Conservation (phyloP, 2,797 vertebrate genomes). For the Hozukius guyotensis region DNA sequence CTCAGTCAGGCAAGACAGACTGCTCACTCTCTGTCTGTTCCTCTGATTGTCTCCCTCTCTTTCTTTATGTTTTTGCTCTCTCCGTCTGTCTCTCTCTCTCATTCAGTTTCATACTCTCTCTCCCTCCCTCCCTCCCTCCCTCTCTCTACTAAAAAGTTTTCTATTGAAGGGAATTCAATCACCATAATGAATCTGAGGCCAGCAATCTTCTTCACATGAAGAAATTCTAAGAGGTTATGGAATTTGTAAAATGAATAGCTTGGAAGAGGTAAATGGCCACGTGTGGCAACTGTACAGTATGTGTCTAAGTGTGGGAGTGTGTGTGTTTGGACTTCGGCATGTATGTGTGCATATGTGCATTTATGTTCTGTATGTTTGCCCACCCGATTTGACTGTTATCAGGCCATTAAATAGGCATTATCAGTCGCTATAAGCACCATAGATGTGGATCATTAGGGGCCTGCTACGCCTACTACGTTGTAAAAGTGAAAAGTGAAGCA, state of each 20-base stretch:
- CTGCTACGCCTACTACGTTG: too few relatives aligned
- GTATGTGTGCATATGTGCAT: too few relatives aligned
- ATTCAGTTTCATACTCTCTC: slow-evolving; percentile 23
- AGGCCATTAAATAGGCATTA: too few relatives aligned
- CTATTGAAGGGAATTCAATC: slow-evolving; percentile 95
- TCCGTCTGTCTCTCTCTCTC: neutral
- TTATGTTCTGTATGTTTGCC: too few relatives aligned
- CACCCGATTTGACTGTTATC: too few relatives aligned
- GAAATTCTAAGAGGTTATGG: slow-evolving; percentile 95
- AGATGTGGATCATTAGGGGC: too few relatives aligned
- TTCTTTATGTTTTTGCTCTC: slow-evolving; percentile 29
- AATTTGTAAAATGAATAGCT: slow-evolving; percentile 95
- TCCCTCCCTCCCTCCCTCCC: neutral
- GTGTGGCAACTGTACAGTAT: slow-evolving; percentile 53
- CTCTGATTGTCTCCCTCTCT: slow-evolving; percentile 35
- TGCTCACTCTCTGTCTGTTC: slow-evolving; percentile 13
- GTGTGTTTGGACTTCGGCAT: neutral
- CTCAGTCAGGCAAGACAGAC: slow-evolving; percentile 76
- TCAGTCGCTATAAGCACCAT: too few relatives aligned
- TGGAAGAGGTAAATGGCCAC: slow-evolving; percentile 89
- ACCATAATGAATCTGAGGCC: slow-evolving; percentile 94
- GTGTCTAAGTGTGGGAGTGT: neutral
- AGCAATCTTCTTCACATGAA: slow-evolving; percentile 93
- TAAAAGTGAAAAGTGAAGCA: too few relatives aligned
- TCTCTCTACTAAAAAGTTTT: slow-evolving; percentile 88